Evolutionary conservation across 2,888 invertebrate genomes (phyloP), one percentile per base, ranked within the genome.

Genomic region (Harpalus rufipes): DNA sequence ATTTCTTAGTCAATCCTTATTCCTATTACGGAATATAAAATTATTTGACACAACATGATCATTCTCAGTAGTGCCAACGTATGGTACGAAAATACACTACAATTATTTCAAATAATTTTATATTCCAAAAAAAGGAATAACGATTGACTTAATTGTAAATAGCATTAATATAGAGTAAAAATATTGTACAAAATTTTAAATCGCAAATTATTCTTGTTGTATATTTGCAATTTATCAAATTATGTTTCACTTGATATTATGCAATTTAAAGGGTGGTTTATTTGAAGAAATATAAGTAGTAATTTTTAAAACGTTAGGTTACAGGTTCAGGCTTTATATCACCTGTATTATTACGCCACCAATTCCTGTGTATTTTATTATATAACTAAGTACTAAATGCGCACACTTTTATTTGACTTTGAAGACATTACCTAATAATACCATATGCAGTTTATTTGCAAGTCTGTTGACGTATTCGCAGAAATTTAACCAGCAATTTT

Each of bases 401-500:
- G 6, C 44, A 10, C 44, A 44, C 44, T 10, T 44, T 44, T 44
- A 10, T 10, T 44, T 44, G 1, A 44, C 10, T 44, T 44, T 44
- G 10, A 44, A 1, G 44, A 7, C 10, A 7, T 44, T 10, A 44
- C 8, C 8, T 44, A 44, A 44, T 44, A 44, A 44, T 10, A 44
- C 44, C 6, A 1, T 44, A 44, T 44, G 44, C 44, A 44, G 44
- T 44, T 44, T 44, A 7, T 44, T 44, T 44, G 44, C 44, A 10
- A 44, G 44, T 10, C 44, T 44, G 6, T 44, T 7, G 44, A 10
- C 6, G 10, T 44, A 5, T 44, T 44, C 44, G 44, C 10, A 44
- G 44, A 44, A 44, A 44, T 44, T 44, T 44, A 44, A 44, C 44
- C 44, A 44, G 44, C 44, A 44, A 44, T 44, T 44, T 44, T 44